Evolutionary conservation across 2,888 invertebrate species (phyloP).

Genomic region (Limenitis arthemis): DNA sequence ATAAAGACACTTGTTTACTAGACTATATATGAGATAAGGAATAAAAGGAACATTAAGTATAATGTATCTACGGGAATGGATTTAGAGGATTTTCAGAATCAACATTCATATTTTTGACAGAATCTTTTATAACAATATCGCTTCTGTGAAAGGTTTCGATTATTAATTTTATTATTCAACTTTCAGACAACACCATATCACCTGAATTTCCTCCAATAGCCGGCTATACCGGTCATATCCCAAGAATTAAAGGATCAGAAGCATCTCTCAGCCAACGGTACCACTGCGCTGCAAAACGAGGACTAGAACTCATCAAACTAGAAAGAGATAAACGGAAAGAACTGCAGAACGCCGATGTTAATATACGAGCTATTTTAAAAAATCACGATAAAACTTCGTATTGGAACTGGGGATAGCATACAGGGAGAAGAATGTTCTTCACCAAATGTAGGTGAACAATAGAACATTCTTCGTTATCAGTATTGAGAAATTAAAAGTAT

Average conservation of each 20-base stretch:
- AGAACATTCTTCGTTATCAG: slow-evolving; percentile 52
- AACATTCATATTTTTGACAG: no score
- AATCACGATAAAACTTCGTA: slow-evolving; percentile 58
- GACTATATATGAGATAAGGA: no score
- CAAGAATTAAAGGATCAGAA: slow-evolving; percentile 76
- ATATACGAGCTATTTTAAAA: slow-evolving; percentile 53
- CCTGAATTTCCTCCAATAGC: slow-evolving; percentile 80
- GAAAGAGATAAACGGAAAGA: slow-evolving; percentile 67
- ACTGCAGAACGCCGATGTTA: slow-evolving; percentile 48
- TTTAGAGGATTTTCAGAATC: no score
- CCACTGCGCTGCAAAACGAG: slow-evolving; percentile 76
- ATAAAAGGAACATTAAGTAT: no score
- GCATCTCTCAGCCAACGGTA: slow-evolving; percentile 78
- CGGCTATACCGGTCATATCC: slow-evolving; percentile 82
- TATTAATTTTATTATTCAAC: not conserved
- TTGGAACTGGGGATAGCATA: slow-evolving; percentile 71
- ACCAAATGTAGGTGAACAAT: slow-evolving; percentile 59
- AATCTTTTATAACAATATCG: no score
- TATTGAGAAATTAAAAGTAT: slow-evolving; percentile 24
- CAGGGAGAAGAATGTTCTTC: slow-evolving; percentile 69
- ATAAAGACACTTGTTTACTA: no score
- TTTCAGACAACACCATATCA: slow-evolving; percentile 74
- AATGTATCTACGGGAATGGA: no score
- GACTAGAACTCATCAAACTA: slow-evolving; percentile 71
- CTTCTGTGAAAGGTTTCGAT: no score